Conservation (phyloP, 2,888 invertebrate genomes). For the Embidobia sp. region DNA sequence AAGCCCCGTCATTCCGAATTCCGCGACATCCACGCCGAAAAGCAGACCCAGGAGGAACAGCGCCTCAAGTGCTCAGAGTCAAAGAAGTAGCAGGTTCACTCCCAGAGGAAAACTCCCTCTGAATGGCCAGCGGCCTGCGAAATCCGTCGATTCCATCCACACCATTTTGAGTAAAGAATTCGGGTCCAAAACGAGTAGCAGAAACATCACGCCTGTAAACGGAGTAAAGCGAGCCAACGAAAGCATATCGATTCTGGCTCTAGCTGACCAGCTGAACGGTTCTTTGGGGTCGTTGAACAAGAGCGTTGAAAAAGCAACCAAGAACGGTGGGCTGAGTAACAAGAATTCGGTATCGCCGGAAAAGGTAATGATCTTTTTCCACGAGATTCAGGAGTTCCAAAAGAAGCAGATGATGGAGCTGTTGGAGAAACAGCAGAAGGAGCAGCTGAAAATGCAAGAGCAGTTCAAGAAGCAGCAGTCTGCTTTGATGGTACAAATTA, state of each 20-base stretch:
- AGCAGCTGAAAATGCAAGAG: slow-evolving; percentile 85
- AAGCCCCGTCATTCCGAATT: slow-evolving; percentile 45
- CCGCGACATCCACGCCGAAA: slow-evolving; percentile 22
- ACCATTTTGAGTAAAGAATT: slow-evolving; percentile 71
- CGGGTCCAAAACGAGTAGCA: slow-evolving; percentile 43
- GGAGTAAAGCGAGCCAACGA: slow-evolving; percentile 58
- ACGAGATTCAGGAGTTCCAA: slow-evolving; percentile 85
- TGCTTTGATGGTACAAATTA: slow-evolving; percentile 82
- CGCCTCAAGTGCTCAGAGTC: slow-evolving; percentile 57
- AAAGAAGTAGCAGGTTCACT: slow-evolving; percentile 61
- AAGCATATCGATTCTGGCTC: slow-evolving; percentile 61
- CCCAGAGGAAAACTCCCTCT: slow-evolving; percentile 60
- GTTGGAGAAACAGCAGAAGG: slow-evolving; percentile 85
- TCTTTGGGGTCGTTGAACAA: slow-evolving; percentile 68
- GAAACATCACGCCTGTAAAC: slow-evolving; percentile 48
- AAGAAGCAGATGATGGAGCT: slow-evolving; percentile 85
- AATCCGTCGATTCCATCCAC: slow-evolving; percentile 75
- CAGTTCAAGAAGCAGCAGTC: slow-evolving; percentile 87
- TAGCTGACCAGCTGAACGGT: slow-evolving; percentile 69
- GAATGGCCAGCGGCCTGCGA: slow-evolving; percentile 66
- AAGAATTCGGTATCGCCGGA: slow-evolving; percentile 69
- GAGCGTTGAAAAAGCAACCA: too few relatives aligned
- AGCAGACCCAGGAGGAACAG: slow-evolving; percentile 66
- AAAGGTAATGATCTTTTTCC: slow-evolving; percentile 74
- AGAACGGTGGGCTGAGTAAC: neutral